Base-by-base conservation (phyloP, 2,888 invertebrate species). In the Steromphala cineraria region DNA sequence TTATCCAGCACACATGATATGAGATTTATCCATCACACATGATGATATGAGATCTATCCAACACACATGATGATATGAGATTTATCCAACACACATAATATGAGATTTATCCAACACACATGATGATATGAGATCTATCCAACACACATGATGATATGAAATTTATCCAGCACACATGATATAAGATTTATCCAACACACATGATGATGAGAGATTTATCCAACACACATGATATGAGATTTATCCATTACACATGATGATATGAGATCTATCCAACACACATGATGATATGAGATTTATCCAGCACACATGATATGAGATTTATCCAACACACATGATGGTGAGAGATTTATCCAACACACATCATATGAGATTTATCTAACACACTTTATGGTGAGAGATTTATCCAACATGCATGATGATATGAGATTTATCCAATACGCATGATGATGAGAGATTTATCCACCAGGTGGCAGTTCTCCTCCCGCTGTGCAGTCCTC, bases 401-500 rank as follows among this genome's bases (percentile, higher is more conserved):
- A n/a, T 36, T 36, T 36, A 36, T 36, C 7, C 36, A 36, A 8
- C 79, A 78, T 56, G 82, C n/a, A n/a, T 55, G 15, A 67, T n/a
- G 8, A 2, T 67, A 17, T 67, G 13, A 31, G n/a, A 31, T 28
- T 67, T 28, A 3, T n/a, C 28, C 28, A 2, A n/a, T 7, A 36
- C 36, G 7, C 36, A 36, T 4, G 36, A 36, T 36, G 7, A 2
- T 36, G 36, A 36, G 36, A n/a, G n/a, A n/a, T 36, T 36, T 36
- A 36, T 36, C 7, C 36, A 36, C 10, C 79, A 78, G 67, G 82
- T 75, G 56, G 81, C 80, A 75, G 81, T 78, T 83, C 80, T 56
- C 21, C 53, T 53, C 46, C 53, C 8, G 15, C n/a, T 46, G 79
- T 79, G 74, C 56, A 83, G 31, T 75, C 83, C 21, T 84, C 87